phyloP scores from a whole-genome alignment of 1,140 invertebrate genomes.

The Caenorhabditis tropicalis region DNA sequence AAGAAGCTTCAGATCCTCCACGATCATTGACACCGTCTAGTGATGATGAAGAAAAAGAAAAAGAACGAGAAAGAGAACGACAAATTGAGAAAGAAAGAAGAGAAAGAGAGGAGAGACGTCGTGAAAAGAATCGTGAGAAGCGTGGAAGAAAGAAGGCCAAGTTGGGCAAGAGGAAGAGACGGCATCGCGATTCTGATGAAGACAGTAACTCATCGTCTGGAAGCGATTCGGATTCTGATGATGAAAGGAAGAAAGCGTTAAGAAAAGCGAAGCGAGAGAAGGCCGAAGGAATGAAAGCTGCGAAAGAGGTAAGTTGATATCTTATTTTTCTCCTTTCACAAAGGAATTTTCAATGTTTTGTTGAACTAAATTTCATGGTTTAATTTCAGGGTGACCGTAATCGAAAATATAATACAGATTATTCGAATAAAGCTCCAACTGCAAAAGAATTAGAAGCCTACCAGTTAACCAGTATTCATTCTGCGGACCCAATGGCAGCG shows the following conservation, averaged over 20 bases:
- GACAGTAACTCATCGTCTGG: not conserved
- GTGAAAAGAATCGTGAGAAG: constrained; percentile 26
- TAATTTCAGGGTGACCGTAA: constrained; percentile 54
- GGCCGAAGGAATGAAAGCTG: constrained; percentile 29
- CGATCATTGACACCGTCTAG: constrained; percentile 31
- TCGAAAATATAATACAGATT: constrained; percentile 51
- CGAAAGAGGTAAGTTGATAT: constrained; percentile 29
- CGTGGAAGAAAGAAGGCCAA: constrained; percentile 42
- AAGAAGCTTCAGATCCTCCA: not conserved
- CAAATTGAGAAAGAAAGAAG: constrained; percentile 34
- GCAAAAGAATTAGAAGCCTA: constrained; percentile 52
- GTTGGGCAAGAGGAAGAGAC: not conserved
- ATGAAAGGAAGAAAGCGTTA: constrained; percentile 43
- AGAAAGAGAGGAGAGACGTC: constrained; percentile 30
- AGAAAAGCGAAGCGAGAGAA: constrained; percentile 49
- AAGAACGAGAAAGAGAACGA: constrained; percentile 19
- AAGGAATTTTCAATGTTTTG: too few species aligned
- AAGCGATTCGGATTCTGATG: constrained; percentile 24
- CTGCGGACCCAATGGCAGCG: constrained; percentile 59
- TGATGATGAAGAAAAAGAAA: constrained; percentile 48
- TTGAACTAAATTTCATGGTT: too few species aligned
- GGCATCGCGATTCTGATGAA: constrained; percentile 3
- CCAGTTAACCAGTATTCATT: constrained; percentile 54
- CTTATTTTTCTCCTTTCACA: not conserved
- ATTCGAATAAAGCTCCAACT: constrained; percentile 8